phyloP scores from a whole-genome alignment of 2,888 invertebrate genomes.

The Eurois occulta region DNA sequence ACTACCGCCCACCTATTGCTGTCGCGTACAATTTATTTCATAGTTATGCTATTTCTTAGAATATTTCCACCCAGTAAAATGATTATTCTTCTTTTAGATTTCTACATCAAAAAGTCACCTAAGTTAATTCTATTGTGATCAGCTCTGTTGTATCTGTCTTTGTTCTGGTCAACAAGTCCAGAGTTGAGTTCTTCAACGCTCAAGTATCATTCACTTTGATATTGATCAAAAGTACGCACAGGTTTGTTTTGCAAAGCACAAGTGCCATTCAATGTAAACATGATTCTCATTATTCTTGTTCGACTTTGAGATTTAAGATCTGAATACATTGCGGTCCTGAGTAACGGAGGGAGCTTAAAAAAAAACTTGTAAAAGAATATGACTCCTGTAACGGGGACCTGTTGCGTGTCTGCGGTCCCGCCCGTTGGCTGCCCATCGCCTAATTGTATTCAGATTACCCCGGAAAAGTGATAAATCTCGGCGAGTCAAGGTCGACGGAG shows the following conservation, averaged over 20 bases:
- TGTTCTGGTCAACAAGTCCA: slow-evolving; percentile 14
- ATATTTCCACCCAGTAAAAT: background rate
- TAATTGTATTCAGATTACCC: slow-evolving; percentile 89
- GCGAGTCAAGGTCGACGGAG: slow-evolving; percentile 88
- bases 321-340: slow-evolving; percentile 33
- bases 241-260: slow-evolving; percentile 9
- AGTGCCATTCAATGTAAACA: slow-evolving; percentile 30
- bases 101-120: background rate
- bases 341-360: slow-evolving; percentile 51
- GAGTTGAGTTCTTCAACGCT: slow-evolving; percentile 21
- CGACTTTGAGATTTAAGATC: slow-evolving; percentile 36
- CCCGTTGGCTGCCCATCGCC: slow-evolving; percentile 80
- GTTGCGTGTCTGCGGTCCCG: slow-evolving; percentile 80
- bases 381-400: slow-evolving; percentile 76
- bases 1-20: slow-evolving; percentile 50
- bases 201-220: slow-evolving; percentile 21
- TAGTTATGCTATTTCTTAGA: background rate
- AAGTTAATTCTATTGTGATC: slow-evolving; percentile 12
- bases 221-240: slow-evolving; percentile 24
- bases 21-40: slow-evolving; percentile 2
- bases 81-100: background rate
- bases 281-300: slow-evolving; percentile 20
- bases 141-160: slow-evolving; percentile 3
- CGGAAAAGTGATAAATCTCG: slow-evolving; percentile 89
- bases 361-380: slow-evolving; percentile 58